phyloP scores from a whole-genome alignment of 2,797 vertebrate species.

The Gadopsis marmoratus region DNA sequence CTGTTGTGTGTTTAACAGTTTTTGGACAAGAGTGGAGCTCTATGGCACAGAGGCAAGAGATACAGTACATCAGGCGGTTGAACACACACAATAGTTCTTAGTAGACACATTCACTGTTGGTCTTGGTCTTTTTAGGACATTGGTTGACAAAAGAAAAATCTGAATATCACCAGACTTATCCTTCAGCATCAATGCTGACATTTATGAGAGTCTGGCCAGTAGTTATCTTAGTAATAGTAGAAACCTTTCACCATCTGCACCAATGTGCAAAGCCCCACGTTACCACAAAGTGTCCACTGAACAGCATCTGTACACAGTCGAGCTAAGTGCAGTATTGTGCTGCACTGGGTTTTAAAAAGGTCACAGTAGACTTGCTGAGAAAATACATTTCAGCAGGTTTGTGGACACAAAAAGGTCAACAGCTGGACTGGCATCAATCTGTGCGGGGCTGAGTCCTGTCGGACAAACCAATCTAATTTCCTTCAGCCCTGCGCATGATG shows the following conservation, averaged over 20 bases:
- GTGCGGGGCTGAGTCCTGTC: background rate
- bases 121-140: background rate
- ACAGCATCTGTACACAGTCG: background rate
- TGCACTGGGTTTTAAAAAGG: slow-evolving; percentile 35
- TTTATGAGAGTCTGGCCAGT: background rate
- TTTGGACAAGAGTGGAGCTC: background rate
- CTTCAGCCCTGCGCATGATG: background rate
- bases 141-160: background rate
- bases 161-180: background rate
- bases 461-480: background rate
- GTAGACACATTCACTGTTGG: too few relatives aligned
- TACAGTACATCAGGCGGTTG: background rate
- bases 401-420: slow-evolving; percentile 42
- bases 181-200: background rate
- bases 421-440: background rate
- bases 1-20: background rate
- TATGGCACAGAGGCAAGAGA: background rate
- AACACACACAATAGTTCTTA: too few relatives aligned
- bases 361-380: slow-evolving; percentile 25
- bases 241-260: background rate
- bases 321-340: slow-evolving; percentile 1
- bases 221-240: background rate
- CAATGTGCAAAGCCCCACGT: slow-evolving; percentile 1
- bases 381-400: slow-evolving; percentile 36
- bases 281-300: background rate